Percentiles rank a stretch among this genome's conserved stretches.
phyloP scores from a whole-genome alignment of 2,888 invertebrate species.

The Athalia rosae region DNA sequence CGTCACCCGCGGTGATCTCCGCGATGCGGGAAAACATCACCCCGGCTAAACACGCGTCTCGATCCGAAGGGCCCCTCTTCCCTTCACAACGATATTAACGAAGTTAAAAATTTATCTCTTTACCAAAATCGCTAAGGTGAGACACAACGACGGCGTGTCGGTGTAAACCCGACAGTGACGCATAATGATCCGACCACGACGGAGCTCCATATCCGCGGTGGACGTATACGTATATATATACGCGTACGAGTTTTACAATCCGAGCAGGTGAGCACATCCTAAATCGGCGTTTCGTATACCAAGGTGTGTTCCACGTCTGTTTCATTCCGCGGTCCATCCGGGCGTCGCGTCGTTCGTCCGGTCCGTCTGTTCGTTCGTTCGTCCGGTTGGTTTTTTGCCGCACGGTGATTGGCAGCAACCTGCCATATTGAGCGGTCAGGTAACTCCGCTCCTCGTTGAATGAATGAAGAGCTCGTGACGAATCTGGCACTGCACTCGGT shows the following conservation, averaged over 20 bases:
- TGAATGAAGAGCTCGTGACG: conserved; percentile 59
- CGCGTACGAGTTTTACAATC: too few species aligned
- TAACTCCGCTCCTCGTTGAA: conserved; percentile 53
- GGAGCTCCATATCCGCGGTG: too few species aligned
- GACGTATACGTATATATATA: too few species aligned
- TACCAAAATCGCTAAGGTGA: neutral
- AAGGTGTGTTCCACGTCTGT: neutral
- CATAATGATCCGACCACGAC: too few species aligned
- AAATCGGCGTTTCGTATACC: conserved; percentile 54
- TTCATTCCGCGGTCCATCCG: neutral
- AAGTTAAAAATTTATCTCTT: neutral
- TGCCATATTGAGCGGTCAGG: conserved; percentile 63
- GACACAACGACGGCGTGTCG: too few species aligned
- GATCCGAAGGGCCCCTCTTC: too few species aligned
- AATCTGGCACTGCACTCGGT: conserved; percentile 10
- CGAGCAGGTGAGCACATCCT: conserved; percentile 52
- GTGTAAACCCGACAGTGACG: too few species aligned
- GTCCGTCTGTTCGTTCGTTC: conserved; percentile 47
- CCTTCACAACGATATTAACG: neutral
- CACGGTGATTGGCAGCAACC: conserved; percentile 58
- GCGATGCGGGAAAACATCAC: neutral
- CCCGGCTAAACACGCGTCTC: neutral
- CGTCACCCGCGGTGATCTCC: too few species aligned
- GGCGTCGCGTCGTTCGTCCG: too few species aligned
- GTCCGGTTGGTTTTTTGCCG: conserved; percentile 58